Evolutionary conservation across 1,140 invertebrate genomes (phyloP).

Genomic region (Tetraneura akinire): DNA sequence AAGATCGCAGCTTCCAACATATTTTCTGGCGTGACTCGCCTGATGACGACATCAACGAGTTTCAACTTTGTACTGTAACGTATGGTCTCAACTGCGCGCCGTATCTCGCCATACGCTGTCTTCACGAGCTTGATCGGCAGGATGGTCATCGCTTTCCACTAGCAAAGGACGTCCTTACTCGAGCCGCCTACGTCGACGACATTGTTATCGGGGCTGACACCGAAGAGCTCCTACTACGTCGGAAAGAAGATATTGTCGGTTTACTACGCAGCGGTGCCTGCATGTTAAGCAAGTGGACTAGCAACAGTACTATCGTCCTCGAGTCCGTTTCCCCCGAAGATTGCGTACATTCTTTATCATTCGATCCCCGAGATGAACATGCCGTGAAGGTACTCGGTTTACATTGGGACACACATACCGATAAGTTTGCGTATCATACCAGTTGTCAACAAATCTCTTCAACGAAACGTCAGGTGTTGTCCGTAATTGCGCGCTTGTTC

Average conservation of each 20-base stretch:
- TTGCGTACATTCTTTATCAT: not conserved
- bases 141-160: not conserved
- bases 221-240: not conserved
- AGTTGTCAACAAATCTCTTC: too few relatives aligned
- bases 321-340: conserved; percentile 45
- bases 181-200: not conserved
- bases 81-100: too few relatives aligned
- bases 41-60: too few relatives aligned
- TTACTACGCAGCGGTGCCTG: not conserved
- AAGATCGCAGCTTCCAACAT: too few relatives aligned
- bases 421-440: conserved; percentile 7
- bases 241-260: not conserved
- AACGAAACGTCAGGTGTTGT: too few relatives aligned
- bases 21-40: too few relatives aligned
- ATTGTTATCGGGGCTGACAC: too few relatives aligned
- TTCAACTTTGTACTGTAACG: too few relatives aligned
- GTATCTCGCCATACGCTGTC: too few relatives aligned
- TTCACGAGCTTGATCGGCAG: too few relatives aligned
- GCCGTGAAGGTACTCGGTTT: too few relatives aligned
- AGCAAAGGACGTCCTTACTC: not conserved
- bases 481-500: too few relatives aligned
- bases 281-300: not conserved
- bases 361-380: not conserved
- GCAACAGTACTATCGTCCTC: not conserved
- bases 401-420: conserved; percentile 5